phyloP scores from a whole-genome alignment of 1,140 invertebrate genomes.

The Calliphora vicina region DNA sequence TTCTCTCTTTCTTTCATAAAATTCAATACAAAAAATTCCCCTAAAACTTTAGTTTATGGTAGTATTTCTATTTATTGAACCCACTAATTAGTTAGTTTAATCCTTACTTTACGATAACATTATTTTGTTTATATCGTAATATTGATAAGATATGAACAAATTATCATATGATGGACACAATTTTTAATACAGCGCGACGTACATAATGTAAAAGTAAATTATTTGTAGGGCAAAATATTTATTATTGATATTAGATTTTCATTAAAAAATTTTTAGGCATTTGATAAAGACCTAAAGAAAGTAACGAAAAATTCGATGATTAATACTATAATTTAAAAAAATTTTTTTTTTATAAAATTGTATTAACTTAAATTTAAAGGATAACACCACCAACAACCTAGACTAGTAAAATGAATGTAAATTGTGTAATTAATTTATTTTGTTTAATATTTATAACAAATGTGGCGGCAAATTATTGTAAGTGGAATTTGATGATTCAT shows the following conservation, averaged over 20 bases:
- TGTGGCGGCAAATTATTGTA: background rate
- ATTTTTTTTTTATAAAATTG: background rate
- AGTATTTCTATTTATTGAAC: too few relatives aligned
- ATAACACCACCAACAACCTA: too few relatives aligned
- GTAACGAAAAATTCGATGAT: background rate
- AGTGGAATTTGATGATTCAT: background rate
- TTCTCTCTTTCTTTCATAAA: too few relatives aligned
- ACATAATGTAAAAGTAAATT: background rate
- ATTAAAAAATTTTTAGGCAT: background rate
- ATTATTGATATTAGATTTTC: constrained; percentile 4
- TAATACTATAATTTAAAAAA: background rate
- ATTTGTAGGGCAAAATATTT: background rate
- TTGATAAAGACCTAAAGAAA: background rate
- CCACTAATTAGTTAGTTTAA: background rate
- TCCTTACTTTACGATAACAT: background rate
- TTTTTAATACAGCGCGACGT: background rate
- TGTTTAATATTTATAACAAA: background rate
- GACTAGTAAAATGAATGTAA: too few relatives aligned
- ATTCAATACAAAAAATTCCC: background rate
- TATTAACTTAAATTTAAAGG: too few relatives aligned
- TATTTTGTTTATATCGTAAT: background rate
- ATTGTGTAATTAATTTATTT: background rate
- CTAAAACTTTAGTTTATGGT: background rate
- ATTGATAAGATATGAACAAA: background rate
- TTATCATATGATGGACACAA: background rate